phyloP scores from a whole-genome alignment of 1,140 invertebrate species.

The Caenorhabditis briggsae region DNA sequence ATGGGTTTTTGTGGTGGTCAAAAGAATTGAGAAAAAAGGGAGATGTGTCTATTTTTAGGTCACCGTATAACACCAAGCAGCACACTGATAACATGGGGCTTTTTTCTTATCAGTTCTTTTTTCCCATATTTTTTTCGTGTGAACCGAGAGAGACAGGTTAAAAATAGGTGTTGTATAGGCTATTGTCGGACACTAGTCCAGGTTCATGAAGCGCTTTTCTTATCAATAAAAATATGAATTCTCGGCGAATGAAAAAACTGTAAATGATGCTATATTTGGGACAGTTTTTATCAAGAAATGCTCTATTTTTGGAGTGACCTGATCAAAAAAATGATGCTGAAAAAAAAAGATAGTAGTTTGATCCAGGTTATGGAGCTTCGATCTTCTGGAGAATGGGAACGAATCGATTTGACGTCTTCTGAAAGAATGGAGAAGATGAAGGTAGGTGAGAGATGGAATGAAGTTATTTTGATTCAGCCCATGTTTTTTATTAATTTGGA shows the following conservation, averaged over 20 bases:
- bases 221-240: slow-evolving; percentile 49
- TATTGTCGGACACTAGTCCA: neutral
- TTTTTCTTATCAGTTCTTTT: neutral
- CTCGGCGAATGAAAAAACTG: neutral
- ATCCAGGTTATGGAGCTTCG: slow-evolving; percentile 28
- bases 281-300: neutral
- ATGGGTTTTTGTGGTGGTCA: neutral
- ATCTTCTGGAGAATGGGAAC: slow-evolving; percentile 44
- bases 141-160: slow-evolving; percentile 19
- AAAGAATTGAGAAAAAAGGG: neutral
- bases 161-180: slow-evolving; percentile 16
- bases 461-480: neutral
- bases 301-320: slow-evolving; percentile 12
- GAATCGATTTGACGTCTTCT: neutral
- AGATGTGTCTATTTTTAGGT: slow-evolving; percentile 27
- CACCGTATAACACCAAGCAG: slow-evolving; percentile 6
- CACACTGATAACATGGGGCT: neutral
- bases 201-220: slow-evolving; percentile 18
- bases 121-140: neutral
- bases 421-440: neutral
- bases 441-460: neutral
- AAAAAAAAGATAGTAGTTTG: neutral
- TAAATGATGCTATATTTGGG: slow-evolving; percentile 25
- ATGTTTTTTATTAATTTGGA: neutral
- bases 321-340: neutral